Evolutionary conservation across 2,113 vertebrate genomes (phyloP), one percentile per base, ranked within the genome.

Genomic region (Paraplagusia blochii): DNA sequence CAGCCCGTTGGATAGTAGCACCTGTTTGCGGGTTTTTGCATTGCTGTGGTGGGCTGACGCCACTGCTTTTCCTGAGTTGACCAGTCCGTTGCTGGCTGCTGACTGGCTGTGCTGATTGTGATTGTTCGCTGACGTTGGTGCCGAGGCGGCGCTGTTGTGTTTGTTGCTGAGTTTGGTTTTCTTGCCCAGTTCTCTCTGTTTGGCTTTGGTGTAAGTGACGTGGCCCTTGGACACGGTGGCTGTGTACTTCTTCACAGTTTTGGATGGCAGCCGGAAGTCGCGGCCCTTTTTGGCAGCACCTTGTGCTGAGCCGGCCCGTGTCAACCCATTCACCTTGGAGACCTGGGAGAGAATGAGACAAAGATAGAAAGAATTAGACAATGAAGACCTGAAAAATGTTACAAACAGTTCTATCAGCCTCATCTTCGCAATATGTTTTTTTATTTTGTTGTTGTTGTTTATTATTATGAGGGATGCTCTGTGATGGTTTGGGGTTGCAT

Each of bases 11-110:
- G 88, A 86, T 75, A 95, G 92, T 95, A 99, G 96, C 97, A 99
- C 97, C 95, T 98, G 96, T 96, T 98, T 98, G 90, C 96, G 95
- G 83, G 96, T 98, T 98, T 99, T 99, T 99, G 97, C 95, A 97
- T 97, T 95, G 94, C 94, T 97, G 94, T 94, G 94, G 93, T 94
- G 93, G 89, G 88, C 82, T 76, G 84, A 57, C 52, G 86, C 79
- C 69, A 66, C 81, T 72, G 84, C 91, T 96, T 95, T 99, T 93
- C 97, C 97, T 99, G 97, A 99, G 97, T 95, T 91, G 93, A 92
- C 93, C 89, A 93, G 93, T 67, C 93, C 91, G 80, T 91, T 93
- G 92, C 92, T 94, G 86, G 86, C 80, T 80, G 82, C 74, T 85
- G 81, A 85, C 81, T 85, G 84, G 86, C 83, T 85, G 82, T 88